Base-by-base conservation (phyloP, 2,888 invertebrate species). In the Plusia festucae region DNA sequence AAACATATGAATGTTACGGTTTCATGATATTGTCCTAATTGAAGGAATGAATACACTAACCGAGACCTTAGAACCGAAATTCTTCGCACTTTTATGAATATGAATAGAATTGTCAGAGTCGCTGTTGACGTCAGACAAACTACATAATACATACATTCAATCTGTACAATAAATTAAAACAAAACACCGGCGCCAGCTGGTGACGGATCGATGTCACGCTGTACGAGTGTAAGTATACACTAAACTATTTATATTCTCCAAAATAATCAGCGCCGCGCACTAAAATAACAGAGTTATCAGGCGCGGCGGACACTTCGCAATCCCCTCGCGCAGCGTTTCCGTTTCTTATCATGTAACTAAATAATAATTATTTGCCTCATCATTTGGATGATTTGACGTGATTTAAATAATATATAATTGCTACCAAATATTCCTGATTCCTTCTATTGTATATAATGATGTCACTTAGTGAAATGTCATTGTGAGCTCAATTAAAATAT, bases 121-220 rank as follows among this genome's bases (percentile, higher is more conserved):
- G n/a, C 5, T 1, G 15, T n/a, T 6, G 15, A 40, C n/a, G 40
- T 40, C n/a, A 5, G n/a, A 40, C 4, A n/a, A 6, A 15, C 34
- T 34, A 15, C 34, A 34, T 15, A 13, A 15, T 15, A 40, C 40
- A 15, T 15, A 40, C 40, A 40, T 40, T 40, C 40, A 40, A 40
- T 40, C 40, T 40, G 40, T 40, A 40, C 40, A 40, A 40, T 40
- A 40, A 40, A 40, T 40, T 40, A 40, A 40, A n/a, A 40, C 40
- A 40, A 40, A 40, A 40, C 9, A 9, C 30, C 40, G 15, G 40
- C 40, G 40, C 40, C 40, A n/a, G n/a, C n/a, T n/a, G n/a, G 40
- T 40, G 40, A 40, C n/a, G n/a, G 40, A 40, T 40, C 40, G 40
- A 40, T 40, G 40, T 40, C 40, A 40, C 40, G 40, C n/a, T 40